Evolutionary conservation across 2,113 vertebrate genomes (phyloP), one percentile per base, ranked within the genome.

Genomic region (Syrmaticus mikado): DNA sequence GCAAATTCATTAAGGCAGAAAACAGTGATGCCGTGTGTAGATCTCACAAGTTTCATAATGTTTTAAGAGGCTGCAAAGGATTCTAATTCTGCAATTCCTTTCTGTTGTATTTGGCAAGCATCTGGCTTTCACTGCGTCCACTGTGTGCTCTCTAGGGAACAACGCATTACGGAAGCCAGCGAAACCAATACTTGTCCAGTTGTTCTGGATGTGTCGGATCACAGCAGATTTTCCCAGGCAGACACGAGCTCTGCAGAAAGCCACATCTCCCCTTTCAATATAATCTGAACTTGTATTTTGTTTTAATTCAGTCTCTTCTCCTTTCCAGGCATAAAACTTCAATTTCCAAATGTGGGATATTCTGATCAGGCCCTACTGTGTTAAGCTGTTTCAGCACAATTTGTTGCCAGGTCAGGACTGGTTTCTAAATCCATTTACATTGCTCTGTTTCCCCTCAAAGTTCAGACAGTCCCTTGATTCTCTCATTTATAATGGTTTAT

Each of bases 151-250:
- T 60, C 32, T 19, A 36, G 10, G 9, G 17, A 92, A 64, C 3
- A 30, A 66, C 73, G 20, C 15, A 30, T 50, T 20, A 38, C 58
- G 6, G 48, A 17, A 75, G 30, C 9, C 57, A 17, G 43, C 53
- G 81, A 83, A 91, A 81, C 14, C 71, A 81, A 36, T 11, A 62
- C 8, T 8, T 60, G 13, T n/a, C 34, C 15, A 8, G 16, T 28
- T 38, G 9, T 22, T 57, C 38, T 15, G 8, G 18, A 52, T 77
- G 53, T 4, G 1, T 48, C 16, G 7, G 19, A 24, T 0, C 0
- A n/a, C 38, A 55, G 38, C 0, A 1, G 13, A 11, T 68, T 58
- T 66, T 11, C 22, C 61, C 19, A 45, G 7, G n/a, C 21, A 58
- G 18, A 7, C 43, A 32, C 7, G 11, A n/a, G 21, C 25, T 72